Evolutionary conservation across 2,888 invertebrate species (phyloP).

Genomic region (Leptura quadrifasciata): DNA sequence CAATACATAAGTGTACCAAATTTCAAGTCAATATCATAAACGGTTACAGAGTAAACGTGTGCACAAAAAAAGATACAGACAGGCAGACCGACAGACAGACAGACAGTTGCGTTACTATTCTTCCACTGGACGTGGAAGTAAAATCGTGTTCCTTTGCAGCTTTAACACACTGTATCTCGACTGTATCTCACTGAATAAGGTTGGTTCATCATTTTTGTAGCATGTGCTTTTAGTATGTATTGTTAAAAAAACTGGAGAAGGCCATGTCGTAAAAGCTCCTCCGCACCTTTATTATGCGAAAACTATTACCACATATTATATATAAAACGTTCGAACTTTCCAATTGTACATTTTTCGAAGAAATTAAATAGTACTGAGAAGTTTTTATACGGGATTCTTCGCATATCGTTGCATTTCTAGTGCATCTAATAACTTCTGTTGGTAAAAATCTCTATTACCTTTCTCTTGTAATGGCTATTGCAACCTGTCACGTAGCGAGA

Average conservation of each 20-base stretch:
- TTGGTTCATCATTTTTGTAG: too few relatives aligned
- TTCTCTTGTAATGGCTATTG: slow-evolving; percentile 23
- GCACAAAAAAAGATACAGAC: too few relatives aligned
- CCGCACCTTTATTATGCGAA: neutral
- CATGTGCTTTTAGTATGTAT: too few relatives aligned
- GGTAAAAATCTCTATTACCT: slow-evolving; percentile 27
- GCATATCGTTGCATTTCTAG: slow-evolving; percentile 25
- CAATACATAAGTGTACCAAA: too few relatives aligned
- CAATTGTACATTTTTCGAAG: neutral
- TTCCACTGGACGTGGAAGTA: too few relatives aligned
- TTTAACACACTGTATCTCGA: too few relatives aligned
- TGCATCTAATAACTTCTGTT: slow-evolving; percentile 8
- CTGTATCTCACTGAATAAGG: too few relatives aligned
- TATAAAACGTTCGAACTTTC: slow-evolving; percentile 11
- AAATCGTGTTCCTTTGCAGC: too few relatives aligned
- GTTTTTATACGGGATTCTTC: slow-evolving; percentile 10
- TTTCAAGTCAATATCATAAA: too few relatives aligned
- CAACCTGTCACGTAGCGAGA: slow-evolving; percentile 28
- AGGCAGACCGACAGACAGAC: too few relatives aligned
- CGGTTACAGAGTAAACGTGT: too few relatives aligned
- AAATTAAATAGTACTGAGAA: neutral
- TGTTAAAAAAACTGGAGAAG: neutral
- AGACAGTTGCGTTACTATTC: too few relatives aligned
- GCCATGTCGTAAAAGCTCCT: neutral
- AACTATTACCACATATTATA: neutral